Base-by-base conservation (phyloP, 2,113 vertebrate species). In the Synchiropus splendidus region DNA sequence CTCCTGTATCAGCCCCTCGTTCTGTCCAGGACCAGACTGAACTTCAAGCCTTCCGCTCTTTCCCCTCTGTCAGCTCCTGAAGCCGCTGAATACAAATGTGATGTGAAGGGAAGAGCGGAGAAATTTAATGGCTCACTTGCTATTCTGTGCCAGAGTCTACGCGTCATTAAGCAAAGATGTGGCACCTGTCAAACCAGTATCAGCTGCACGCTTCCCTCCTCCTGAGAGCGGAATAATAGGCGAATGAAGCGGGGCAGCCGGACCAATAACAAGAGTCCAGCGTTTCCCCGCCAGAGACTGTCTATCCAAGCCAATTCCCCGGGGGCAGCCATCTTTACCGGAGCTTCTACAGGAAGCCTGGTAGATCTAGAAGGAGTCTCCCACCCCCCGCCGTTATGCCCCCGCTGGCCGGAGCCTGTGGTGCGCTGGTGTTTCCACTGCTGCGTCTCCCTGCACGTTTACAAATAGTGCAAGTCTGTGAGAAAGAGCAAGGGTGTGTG, bases 91-190 rank as follows among this genome's bases (percentile, higher is more conserved):
- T 10, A 42, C 35, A 48, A 43, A 39, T 45, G 43, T 45, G 35
- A 51, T 33, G 36, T 16, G 5, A 27, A 44, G 27, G 45, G 27
- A 17, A 2, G 16, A 31, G 45, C 37, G 40, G 14, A 8, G 21
- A 56, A n/a, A 44, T 31, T 54, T 51, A 49, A 56, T 16, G 36
- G 54, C 55, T 76, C 52, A 49, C 69, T 74, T 65, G 47, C 13
- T 37, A 31, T 49, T 49, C 48, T 36, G 53, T 61, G 75, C 63
- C 55, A 48, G 37, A 37, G 18, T 10, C 14, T 46, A 45, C 42
- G 64, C 37, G 6, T 51, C 60, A 61, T 54, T 60, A 69, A 55
- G 57, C 44, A 31, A 68, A 66, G 51, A 62, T 52, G 48, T 5
- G 16, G 54, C 61, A 51, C 58, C 45, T 40, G 63, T 68, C 60